Conservation (phyloP, 2,797 vertebrate genomes). For the Spinibarbus caldwelli region DNA sequence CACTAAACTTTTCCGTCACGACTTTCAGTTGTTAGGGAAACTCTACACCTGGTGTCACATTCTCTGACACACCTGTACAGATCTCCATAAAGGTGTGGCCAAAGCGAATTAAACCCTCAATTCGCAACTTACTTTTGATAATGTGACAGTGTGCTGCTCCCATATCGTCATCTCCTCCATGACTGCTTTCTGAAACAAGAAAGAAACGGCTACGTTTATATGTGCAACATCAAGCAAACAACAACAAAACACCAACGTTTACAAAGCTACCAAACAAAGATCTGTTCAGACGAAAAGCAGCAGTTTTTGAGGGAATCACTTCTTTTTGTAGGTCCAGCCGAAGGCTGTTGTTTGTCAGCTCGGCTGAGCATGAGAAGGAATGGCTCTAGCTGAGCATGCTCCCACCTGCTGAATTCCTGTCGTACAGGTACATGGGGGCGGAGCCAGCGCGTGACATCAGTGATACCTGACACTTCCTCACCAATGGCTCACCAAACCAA, state of each 20-base stretch:
- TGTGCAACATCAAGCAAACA: background rate
- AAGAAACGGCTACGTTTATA: background rate
- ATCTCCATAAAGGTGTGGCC: constrained; percentile 11
- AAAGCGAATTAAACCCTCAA: background rate
- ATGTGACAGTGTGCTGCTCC: constrained; percentile 92
- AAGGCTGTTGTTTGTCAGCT: constrained; percentile 40
- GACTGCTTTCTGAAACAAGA: constrained; percentile 72
- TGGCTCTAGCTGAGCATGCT: constrained; percentile 66
- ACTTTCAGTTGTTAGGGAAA: constrained; percentile 22
- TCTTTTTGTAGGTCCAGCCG: background rate
- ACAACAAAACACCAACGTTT: background rate
- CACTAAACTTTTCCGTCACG: constrained; percentile 1
- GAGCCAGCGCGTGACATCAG: constrained; percentile 40
- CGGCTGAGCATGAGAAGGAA: constrained; percentile 48
- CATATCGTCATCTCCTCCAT: constrained; percentile 97
- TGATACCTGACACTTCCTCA: constrained; percentile 50
- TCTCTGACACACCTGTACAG: constrained; percentile 13
- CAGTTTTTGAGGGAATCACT: constrained; percentile 12
- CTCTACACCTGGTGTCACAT: constrained; percentile 3
- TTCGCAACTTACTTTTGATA: constrained; percentile 83
- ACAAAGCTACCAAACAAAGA: background rate
- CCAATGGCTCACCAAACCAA: constrained; percentile 11
- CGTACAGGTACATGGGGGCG: constrained; percentile 74
- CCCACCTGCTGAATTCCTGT: constrained; percentile 78
- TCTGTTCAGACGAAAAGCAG: background rate